Conservation (phyloP, 2,113 vertebrate genomes). For the pig (Sus scrofa) region T2T-Sscrofa CM000817.6:135913501-135914000, state of each 20-base stretch:
- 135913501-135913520: slow-evolving; percentile 67
- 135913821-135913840: background rate
- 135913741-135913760: slow-evolving; percentile 35
- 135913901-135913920: background rate
- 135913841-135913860: background rate
- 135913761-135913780: background rate
- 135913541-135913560: slow-evolving; percentile 65
- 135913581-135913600: background rate
- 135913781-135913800: background rate
- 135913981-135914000: background rate
- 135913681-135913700: background rate
- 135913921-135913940: background rate
- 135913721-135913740: background rate
- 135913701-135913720: background rate
- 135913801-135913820: background rate
- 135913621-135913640: background rate
- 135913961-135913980: background rate
- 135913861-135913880: background rate
- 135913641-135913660: background rate
- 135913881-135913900: slow-evolving; percentile 10
- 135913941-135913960: background rate
- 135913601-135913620: background rate
- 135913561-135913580: slow-evolving; percentile 13
- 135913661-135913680: background rate
- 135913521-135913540: slow-evolving; percentile 57